phyloP scores from a whole-genome alignment of 2,888 invertebrate species.

The Diploptera punctata region DNA sequence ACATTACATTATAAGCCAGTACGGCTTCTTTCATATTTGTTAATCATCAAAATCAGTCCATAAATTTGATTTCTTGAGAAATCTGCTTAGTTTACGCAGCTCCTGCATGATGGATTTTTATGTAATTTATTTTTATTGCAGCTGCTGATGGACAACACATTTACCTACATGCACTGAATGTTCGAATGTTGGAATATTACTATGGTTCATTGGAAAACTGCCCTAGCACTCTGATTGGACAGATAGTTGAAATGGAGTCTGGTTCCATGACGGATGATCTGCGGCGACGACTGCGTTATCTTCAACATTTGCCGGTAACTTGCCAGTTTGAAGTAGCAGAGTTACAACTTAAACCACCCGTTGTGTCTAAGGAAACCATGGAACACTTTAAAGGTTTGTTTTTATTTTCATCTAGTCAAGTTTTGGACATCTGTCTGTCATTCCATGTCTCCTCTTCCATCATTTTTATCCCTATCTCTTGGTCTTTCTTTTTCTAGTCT shows the following conservation, averaged over 20 bases:
- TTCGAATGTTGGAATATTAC: conserved; percentile 84
- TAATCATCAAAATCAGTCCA: no score
- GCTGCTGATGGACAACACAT: conserved; percentile 92
- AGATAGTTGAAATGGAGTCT: conserved; percentile 86
- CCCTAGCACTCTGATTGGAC: conserved; percentile 75
- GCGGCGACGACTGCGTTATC: conserved; percentile 74
- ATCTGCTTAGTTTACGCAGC: no score
- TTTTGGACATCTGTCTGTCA: no score
- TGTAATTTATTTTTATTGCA: no score
- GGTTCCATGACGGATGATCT: conserved; percentile 85
- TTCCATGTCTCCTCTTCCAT: no score
- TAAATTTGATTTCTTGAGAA: no score
- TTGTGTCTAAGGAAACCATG: conserved; percentile 72
- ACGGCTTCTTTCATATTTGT: no score
- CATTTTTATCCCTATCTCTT: no score
- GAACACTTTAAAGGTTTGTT: conserved; percentile 70
- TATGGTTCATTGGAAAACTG: conserved; percentile 83
- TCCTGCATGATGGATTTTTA: no score
- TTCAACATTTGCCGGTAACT: conserved; percentile 88
- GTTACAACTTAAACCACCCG: conserved; percentile 76
- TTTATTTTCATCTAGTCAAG: no score
- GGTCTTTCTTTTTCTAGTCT: no score
- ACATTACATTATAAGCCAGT: no score
- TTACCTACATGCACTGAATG: conserved; percentile 89
- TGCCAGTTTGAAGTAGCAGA: conserved; percentile 92